Evolutionary conservation across 2,888 invertebrate genomes (phyloP).

Genomic region (Drosophila neotestacea): DNA sequence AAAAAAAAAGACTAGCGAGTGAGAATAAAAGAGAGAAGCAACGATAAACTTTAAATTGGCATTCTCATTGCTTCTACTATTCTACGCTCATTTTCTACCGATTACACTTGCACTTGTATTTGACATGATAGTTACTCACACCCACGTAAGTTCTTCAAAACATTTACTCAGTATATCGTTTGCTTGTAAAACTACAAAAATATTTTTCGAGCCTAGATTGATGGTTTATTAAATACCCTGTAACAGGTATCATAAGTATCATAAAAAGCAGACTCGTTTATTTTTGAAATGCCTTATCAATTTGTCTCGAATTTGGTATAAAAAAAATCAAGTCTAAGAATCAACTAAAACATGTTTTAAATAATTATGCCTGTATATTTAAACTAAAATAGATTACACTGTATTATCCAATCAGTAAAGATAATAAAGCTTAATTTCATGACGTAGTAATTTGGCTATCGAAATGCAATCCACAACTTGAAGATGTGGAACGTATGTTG

Average conservation of each 20-base stretch:
- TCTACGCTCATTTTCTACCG: slow-evolving; percentile 17
- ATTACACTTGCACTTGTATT: slow-evolving; percentile 41
- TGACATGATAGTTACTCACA: slow-evolving; percentile 30
- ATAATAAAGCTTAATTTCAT: background rate
- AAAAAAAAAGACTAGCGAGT: slow-evolving; percentile 20
- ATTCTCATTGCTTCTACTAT: slow-evolving; percentile 29
- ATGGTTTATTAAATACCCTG: slow-evolving; percentile 5
- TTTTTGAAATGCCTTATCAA: too few relatives aligned
- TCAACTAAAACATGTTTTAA: too few relatives aligned
- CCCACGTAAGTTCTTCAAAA: slow-evolving; percentile 9
- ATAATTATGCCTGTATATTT: too few relatives aligned
- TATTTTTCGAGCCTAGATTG: background rate
- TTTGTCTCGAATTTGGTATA: too few relatives aligned
- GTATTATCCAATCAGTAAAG: too few relatives aligned
- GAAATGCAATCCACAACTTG: background rate
- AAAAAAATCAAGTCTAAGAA: too few relatives aligned
- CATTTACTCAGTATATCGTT: slow-evolving; percentile 5
- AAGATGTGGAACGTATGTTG: background rate
- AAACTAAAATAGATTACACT: too few relatives aligned
- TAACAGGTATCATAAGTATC: background rate
- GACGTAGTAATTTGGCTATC: background rate
- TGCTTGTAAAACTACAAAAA: background rate
- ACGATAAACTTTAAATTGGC: slow-evolving; percentile 30
- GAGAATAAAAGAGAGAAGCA: slow-evolving; percentile 24
- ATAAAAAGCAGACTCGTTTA: background rate